Conservation (phyloP, 2,113 vertebrate genomes). For the Thamnaconus septentrionalis region DNA sequence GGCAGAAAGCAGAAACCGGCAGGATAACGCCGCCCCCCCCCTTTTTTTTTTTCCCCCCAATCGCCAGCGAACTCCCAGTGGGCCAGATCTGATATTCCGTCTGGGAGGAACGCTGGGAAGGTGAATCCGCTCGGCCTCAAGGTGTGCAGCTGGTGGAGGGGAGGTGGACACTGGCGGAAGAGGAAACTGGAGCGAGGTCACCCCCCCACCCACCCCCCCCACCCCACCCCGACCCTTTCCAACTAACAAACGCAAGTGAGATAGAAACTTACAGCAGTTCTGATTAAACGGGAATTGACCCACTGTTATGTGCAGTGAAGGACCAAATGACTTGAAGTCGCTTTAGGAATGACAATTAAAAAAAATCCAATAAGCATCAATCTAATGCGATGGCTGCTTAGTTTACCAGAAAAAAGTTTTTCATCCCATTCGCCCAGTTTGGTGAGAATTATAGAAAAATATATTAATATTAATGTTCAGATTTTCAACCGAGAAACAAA, state of each 20-base stretch:
- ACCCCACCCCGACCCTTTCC: background rate
- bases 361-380: too few species aligned
- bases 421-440: too few species aligned
- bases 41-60: conserved; percentile 7
- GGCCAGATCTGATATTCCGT: conserved; percentile 34
- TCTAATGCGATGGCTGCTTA: too few species aligned
- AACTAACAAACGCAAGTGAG: background rate
- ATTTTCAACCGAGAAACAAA: too few species aligned
- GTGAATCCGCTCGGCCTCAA: conserved; percentile 25
- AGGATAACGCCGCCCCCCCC: conserved; percentile 12
- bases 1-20: conserved; percentile 37
- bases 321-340: background rate
- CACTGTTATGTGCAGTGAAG: background rate
- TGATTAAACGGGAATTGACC: too few species aligned
- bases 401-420: too few species aligned
- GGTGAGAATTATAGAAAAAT: too few species aligned
- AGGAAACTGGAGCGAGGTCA: conserved; percentile 17
- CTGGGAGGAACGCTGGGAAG: conserved; percentile 10
- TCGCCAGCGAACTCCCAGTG: conserved; percentile 16
- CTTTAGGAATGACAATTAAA: too few species aligned
- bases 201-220: background rate
- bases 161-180: background rate
- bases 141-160: conserved; percentile 34
- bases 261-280: too few species aligned
- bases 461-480: too few species aligned